phyloP scores from a whole-genome alignment of 2,888 invertebrate species.

The Paralinhomoeus sp. region DNA sequence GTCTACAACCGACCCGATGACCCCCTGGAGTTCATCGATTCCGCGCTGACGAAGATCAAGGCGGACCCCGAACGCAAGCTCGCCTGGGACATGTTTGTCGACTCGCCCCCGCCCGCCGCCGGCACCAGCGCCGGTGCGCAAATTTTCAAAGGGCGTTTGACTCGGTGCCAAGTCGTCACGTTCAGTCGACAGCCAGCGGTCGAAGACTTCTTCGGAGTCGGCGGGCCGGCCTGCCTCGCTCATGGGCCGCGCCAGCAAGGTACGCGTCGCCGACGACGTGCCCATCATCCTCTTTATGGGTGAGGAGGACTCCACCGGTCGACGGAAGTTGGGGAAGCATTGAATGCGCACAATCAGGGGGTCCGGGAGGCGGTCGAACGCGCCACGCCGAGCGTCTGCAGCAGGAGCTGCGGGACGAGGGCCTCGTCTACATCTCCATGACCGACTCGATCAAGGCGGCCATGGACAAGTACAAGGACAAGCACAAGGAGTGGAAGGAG shows the following conservation, averaged over 20 bases:
- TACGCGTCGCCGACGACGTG: slow-evolving; percentile 16
- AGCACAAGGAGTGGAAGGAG: slow-evolving; percentile 21
- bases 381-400: slow-evolving; percentile 16
- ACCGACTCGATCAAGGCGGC: slow-evolving; percentile 18
- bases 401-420: slow-evolving; percentile 10
- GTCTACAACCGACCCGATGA: slow-evolving; percentile 32
- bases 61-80: slow-evolving; percentile 8
- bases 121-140: too few relatives aligned
- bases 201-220: too few relatives aligned
- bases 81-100: slow-evolving; percentile 10
- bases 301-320: too few relatives aligned
- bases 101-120: slow-evolving; percentile 1
- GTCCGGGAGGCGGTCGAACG: slow-evolving; percentile 24
- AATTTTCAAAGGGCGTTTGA: too few relatives aligned
- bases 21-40: slow-evolving; percentile 22
- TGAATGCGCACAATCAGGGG: slow-evolving; percentile 16
- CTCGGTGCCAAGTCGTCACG: too few relatives aligned
- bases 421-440: slow-evolving; percentile 23
- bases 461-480: slow-evolving; percentile 19
- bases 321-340: too few relatives aligned
- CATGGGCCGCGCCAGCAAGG: slow-evolving; percentile 11
- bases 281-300: slow-evolving; percentile 24
- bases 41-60: slow-evolving; percentile 9
- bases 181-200: too few relatives aligned
- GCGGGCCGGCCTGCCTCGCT: background rate